Base-by-base conservation (phyloP, 2,888 invertebrate species). In the Lepidocyrtinus sp. region DNA sequence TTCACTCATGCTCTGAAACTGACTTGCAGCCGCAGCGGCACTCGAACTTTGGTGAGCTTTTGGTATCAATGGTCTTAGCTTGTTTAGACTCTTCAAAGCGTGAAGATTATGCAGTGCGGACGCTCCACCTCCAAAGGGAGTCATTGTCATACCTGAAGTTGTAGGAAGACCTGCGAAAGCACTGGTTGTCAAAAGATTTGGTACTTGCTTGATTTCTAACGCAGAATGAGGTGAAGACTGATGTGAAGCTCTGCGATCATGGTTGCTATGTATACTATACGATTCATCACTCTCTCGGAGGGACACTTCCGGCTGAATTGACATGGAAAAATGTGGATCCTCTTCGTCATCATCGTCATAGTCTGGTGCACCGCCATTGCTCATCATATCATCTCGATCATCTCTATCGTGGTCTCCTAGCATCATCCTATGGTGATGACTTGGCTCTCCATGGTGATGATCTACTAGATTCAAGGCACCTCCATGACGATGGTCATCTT, bases 281-380 rank as follows among this genome's bases (percentile, higher is more conserved):
- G 86, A 85, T 73, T 86, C 86, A 61, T 85, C 86, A 0, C 83
- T 82, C 61, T 85, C 86, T 46, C 84, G 78, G 9, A 86, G 61
- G 19, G 85, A 85, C 0, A 86, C 85, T 82, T 86, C 86, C 2
- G 86, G 86, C 64, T 85, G 83, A 62, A 86, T 84, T 55, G 79
- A 77, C 74, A 84, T 80, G 9, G 82, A 83, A 55, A 80, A 83
- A 17, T 74, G 63, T 21, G 68, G 71, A 26, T 85, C 85, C 86
- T 85, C 82, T 24, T 83, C 85, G 22, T 86, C 86, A 19, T 85
- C 84, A 27, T 86, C 85, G 46, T 86, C 84, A 55, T 83, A 83
- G 12, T 82, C 83, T 27, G 74, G 81, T 36, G 76, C 84, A 50
- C 79, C 79, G 26, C 83, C 85, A 61, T 83, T 77, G 26, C 75